Evolutionary conservation across 2,113 vertebrate genomes (phyloP), one percentile per base, ranked within the genome.

Genomic region (Phylloscopus trochilus): DNA sequence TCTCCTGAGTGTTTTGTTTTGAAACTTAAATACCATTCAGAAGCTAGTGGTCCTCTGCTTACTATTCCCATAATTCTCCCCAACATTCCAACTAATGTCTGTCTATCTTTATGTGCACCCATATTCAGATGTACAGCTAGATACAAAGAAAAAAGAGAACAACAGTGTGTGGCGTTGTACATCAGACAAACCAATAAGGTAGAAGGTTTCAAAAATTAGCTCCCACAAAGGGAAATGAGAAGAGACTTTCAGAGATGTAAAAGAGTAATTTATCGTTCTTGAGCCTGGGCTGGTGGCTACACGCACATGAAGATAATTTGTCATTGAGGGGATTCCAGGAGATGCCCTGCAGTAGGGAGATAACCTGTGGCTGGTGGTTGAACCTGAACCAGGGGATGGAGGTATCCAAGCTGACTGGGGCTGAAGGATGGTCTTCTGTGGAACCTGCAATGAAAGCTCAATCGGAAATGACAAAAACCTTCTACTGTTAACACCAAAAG

Each of bases 271-370:
- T 66, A 27, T n/a, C 0, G 0, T 44, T 35, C n/a, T 62, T 41
- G n/a, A 83, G 4, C 35, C n/a, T 74, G 16, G 7, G 22, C 8
- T 46, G 67, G 58, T 53, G 17, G 20, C 43, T 56, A 9, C 13
- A 30, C 0, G 0, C 41, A 49, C 10, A 27, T 30, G 12, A 62
- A 83, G 24, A 44, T 0, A 37, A 47, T 41, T 58, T 55, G 13
- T 26, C 33, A 21, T 2, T 55, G 22, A 81, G 10, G 8, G 60
- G 26, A 67, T 49, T 82, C 21, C 60, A 92, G 31, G 14, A 85
- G 35, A 59, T 27, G 27, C 10, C 9, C 17, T 66, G 22, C 3
- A 69, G 17, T 1, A 69, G 8, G 33, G 13, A 80, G 27, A 52
- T 19, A 39, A 13, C 5, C 12, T 60, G 13, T 1, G 2, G 6